A percentile compares a stretch with the other conserved stretches of the same genome.
Conservation (phyloP, 2,113 vertebrate genomes). For the Lontra canadensis region DNA sequence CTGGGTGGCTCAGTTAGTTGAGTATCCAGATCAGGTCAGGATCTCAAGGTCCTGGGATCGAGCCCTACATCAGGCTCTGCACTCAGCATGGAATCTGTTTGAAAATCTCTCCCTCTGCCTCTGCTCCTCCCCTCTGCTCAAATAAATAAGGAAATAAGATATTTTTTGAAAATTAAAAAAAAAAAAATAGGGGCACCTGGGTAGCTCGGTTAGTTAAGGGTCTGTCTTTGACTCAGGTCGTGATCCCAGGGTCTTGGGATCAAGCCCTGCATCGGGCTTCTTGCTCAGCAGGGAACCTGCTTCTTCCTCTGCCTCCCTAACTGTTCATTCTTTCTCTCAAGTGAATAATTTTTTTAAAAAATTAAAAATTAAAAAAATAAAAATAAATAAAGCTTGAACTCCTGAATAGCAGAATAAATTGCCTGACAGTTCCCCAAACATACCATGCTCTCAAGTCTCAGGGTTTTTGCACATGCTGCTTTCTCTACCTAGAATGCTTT, state of each 20-base stretch:
- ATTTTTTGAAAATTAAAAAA: background rate
- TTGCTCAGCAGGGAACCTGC: no score
- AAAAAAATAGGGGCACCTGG: no score
- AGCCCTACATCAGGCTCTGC: background rate
- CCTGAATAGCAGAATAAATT: background rate
- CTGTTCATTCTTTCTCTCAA: background rate
- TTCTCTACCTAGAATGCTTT: background rate
- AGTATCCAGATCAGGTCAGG: background rate
- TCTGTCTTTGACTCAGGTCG: no score
- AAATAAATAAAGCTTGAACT: background rate
- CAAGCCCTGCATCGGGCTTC: no score
- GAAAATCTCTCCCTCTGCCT: background rate
- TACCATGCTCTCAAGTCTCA: background rate
- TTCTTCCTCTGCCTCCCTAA: background rate
- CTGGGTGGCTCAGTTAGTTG: background rate
- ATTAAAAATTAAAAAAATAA: background rate
- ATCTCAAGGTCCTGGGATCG: background rate
- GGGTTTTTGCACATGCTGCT: background rate
- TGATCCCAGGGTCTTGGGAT: no score
- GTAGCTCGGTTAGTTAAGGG: no score
- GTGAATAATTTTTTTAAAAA: background rate
- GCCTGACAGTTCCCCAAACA: background rate
- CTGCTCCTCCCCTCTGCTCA: background rate
- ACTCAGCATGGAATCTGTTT: background rate
- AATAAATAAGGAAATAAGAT: background rate